Evolutionary conservation across 2,797 vertebrate genomes (phyloP), one percentile per base, ranked within the genome.

Genomic region (Chromobotia macracanthus): DNA sequence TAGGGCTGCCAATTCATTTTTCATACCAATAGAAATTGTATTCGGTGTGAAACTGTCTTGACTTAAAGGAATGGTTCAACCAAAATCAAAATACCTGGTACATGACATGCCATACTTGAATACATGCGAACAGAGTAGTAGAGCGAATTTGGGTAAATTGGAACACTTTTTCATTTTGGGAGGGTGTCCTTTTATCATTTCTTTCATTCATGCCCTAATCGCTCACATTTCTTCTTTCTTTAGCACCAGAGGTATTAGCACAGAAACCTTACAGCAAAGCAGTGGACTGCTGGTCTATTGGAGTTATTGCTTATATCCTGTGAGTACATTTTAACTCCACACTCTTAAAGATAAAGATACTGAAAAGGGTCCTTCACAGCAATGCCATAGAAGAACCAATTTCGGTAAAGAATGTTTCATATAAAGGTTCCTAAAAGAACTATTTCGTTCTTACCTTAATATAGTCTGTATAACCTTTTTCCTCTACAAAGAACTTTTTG

Each of bases 231-330:
- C 3, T 28, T 28, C 31, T 58, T 13, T 15, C 16, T 18, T 66
- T 65, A 99, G 98, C 98, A 90, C 98, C 98, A n/a, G 98, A 99
- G 87, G 97, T 99, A 53, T 91, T 99, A 25, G 97, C 97, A 1
- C 97, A 99, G 93, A 99, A 97, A 83, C 97, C 97, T 0, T 99
- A 99, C 93, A 98, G 97, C 91, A 99, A 99, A 93, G 97, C 97
- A 0, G 97, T 99, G 65, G 97, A 99, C 89, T 99, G 97, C 90
- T 99, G 97, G 97, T 99, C 97, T 65, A 99, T 99, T 0, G 97
- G 97, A 19, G 97, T 99, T 86, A 99, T 99, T 1, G 95, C 97
- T 72, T 99, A 99, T 77, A 99, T 99, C 84, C 90, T 99, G 97
- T 99, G 87, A 99, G 97, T 97, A 87, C 13, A 77, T 53, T 38